These are phyloP conservation scores for Alouatta palliata DNA, from an alignment of 2,113 vertebrate species.

Conservation along the genomic window DNA sequence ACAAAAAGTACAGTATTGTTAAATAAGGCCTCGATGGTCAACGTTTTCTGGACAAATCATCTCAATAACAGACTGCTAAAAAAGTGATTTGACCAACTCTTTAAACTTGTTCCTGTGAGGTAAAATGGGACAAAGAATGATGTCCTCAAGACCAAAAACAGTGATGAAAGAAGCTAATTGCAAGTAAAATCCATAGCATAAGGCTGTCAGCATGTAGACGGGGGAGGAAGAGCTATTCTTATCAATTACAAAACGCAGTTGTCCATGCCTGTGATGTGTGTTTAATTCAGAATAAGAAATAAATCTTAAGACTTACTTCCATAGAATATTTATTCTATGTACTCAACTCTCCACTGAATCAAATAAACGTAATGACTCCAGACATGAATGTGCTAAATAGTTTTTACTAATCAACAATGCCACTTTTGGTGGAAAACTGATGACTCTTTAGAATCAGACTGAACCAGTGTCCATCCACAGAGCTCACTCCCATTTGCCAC, in stretches of 20 bases:
- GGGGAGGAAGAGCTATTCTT: background rate
- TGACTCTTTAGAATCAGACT: background rate
- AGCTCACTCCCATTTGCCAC: background rate
- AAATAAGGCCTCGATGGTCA: background rate
- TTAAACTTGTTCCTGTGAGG: background rate
- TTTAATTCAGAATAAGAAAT: background rate
- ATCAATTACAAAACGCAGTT: background rate
- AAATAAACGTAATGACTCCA: background rate
- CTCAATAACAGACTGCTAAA: constrained; percentile 30
- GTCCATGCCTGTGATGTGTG: background rate
- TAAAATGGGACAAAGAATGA: background rate
- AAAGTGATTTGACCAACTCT: constrained; percentile 24
- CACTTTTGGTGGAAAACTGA: background rate
- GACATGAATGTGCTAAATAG: background rate
- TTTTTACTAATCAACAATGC: background rate
- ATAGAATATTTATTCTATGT: background rate
- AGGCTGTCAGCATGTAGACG: background rate
- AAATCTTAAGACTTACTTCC: background rate
- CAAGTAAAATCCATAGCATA: background rate
- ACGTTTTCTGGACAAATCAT: background rate
- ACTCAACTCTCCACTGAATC: background rate
- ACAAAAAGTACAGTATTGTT: background rate
- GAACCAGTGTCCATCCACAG: background rate
- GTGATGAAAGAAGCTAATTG: background rate
- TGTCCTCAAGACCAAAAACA: background rate